Evolutionary conservation across 1,140 invertebrate genomes (phyloP).

Genomic region (Semibalanus balanoides): DNA sequence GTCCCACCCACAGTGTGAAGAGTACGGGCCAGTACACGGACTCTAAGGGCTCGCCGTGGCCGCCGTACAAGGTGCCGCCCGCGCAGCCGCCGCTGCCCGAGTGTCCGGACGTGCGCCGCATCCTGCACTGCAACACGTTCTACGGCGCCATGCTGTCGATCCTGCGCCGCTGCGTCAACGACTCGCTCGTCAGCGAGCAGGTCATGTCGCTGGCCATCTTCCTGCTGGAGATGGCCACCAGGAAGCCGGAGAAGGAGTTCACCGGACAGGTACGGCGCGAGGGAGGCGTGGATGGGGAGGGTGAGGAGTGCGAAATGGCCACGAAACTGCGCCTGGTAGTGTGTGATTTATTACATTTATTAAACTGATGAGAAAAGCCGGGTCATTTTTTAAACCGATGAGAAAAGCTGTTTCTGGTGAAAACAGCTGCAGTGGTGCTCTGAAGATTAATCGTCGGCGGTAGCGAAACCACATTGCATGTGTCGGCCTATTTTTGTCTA

Average conservation of each 20-base stretch:
- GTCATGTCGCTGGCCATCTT: slow-evolving; percentile 70
- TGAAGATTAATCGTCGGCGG: too few relatives aligned
- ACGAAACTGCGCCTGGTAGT: too few relatives aligned
- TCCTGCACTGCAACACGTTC: slow-evolving; percentile 59
- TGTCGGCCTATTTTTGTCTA: too few relatives aligned
- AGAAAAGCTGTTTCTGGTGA: too few relatives aligned
- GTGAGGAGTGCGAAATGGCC: too few relatives aligned
- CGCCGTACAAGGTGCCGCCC: slow-evolving; percentile 58
- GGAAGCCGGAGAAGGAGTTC: slow-evolving; percentile 27
- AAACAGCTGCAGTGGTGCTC: too few relatives aligned
- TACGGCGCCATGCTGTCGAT: slow-evolving; percentile 71
- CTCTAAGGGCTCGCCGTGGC: slow-evolving; percentile 53
- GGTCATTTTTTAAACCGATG: too few relatives aligned
- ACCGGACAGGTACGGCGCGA: background rate
- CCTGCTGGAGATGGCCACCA: slow-evolving; percentile 66
- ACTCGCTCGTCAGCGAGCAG: slow-evolving; percentile 62
- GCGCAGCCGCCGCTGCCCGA: slow-evolving; percentile 47
- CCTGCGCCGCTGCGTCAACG: slow-evolving; percentile 64
- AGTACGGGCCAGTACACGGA: slow-evolving; percentile 46
- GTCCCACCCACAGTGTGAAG: background rate
- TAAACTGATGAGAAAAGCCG: too few relatives aligned
- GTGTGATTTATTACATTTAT: too few relatives aligned
- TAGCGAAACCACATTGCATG: too few relatives aligned
- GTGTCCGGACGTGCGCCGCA: slow-evolving; percentile 43
- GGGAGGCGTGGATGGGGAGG: background rate